Conservation (phyloP, 2,113 vertebrate genomes). For the Tympanuchus pallidicinctus region DNA sequence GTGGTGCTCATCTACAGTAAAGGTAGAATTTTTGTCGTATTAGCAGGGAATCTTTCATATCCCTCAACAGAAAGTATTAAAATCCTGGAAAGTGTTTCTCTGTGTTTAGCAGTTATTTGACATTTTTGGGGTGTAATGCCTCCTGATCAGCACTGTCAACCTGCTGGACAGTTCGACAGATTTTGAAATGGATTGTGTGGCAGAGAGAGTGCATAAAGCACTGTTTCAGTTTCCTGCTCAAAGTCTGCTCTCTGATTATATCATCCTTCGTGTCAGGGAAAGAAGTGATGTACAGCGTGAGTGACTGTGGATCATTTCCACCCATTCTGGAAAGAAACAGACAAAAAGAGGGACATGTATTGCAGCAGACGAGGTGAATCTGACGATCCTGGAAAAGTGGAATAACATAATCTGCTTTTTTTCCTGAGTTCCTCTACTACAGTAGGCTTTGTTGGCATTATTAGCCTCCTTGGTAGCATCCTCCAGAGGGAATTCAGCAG, state of each 20-base stretch:
- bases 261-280: not conserved
- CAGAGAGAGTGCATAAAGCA: constrained; percentile 25
- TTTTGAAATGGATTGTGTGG: constrained; percentile 5
- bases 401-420: constrained; percentile 55
- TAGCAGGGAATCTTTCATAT: not conserved
- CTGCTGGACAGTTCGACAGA: constrained; percentile 7
- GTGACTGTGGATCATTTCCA: constrained; percentile 25
- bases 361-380: constrained; percentile 46
- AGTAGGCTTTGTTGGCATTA: constrained; percentile 63
- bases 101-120: not conserved
- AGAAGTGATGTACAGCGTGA: not conserved
- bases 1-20: not conserved
- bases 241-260: constrained; percentile 1
- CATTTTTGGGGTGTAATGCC: not conserved
- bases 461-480: constrained; percentile 68
- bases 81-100: not conserved
- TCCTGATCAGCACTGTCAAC: not conserved
- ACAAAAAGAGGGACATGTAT: not conserved
- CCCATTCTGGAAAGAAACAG: not conserved
- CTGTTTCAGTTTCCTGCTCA: constrained; percentile 3
- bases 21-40: not conserved
- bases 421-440: constrained; percentile 20
- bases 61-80: not conserved
- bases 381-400: constrained; percentile 51
- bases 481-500: constrained; percentile 71